Evolutionary conservation across 2,888 invertebrate species (phyloP).

Genomic region (Fissipunctia ypsillon): DNA sequence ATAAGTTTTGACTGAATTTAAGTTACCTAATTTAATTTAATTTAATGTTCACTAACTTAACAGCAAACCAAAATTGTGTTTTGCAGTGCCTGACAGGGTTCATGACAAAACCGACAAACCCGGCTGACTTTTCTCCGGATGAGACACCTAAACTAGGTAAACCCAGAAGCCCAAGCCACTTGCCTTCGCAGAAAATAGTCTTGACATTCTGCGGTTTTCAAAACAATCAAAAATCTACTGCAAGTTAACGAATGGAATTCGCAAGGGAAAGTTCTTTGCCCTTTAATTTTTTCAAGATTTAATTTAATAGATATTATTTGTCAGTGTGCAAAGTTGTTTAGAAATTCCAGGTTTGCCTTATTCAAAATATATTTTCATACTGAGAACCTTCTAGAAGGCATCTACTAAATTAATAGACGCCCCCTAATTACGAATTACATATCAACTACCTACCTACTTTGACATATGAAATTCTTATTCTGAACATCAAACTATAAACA

Average conservation of each 20-base stretch:
- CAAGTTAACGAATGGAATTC: neutral
- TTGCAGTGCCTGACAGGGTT: no score
- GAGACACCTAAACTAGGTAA: neutral
- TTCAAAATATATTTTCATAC: neutral
- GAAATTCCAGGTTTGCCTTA: neutral
- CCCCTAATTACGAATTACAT: conserved; percentile 13
- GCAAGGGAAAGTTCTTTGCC: neutral
- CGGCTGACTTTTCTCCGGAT: neutral
- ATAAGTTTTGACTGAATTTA: no score
- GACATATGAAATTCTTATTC: conserved; percentile 37
- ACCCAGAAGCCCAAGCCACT: neutral
- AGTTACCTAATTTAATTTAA: no score
- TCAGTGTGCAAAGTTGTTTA: neutral
- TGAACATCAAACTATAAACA: conserved; percentile 54
- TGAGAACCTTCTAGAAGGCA: neutral
- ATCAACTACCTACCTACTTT: neutral
- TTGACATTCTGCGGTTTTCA: neutral
- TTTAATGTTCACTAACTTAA: no score
- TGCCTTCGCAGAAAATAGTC: no score
- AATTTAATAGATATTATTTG: neutral
- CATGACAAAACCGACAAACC: no score
- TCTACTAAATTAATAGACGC: neutral
- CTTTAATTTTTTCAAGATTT: neutral
- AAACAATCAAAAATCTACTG: neutral
- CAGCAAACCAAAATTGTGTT: no score